phyloP scores from a whole-genome alignment of 2,888 invertebrate species.

The Acrobasis suavella region DNA sequence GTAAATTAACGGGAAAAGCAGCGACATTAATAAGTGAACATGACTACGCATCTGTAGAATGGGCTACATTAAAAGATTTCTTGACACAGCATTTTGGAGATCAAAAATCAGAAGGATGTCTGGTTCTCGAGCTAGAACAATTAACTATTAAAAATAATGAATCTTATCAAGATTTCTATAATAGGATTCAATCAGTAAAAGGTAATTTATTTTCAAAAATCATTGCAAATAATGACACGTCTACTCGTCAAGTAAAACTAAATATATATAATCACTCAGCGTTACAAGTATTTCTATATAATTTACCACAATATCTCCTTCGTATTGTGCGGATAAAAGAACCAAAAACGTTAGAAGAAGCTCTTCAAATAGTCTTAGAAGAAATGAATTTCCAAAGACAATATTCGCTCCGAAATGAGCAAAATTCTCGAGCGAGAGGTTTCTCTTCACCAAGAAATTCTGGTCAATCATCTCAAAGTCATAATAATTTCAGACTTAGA shows the following conservation, averaged over 20 bases:
- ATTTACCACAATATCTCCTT: not conserved
- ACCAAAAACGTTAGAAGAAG: not conserved
- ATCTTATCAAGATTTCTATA: not conserved
- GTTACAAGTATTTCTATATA: constrained; percentile 11
- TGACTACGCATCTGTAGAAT: not conserved
- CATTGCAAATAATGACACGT: too few species aligned
- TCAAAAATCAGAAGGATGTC: not conserved
- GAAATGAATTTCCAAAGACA: not conserved
- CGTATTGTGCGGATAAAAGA: not conserved
- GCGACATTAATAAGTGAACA: not conserved
- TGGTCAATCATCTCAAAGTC: too few species aligned
- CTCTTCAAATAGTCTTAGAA: not conserved
- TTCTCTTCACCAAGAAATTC: not conserved
- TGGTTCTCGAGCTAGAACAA: not conserved
- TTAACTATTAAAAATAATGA: not conserved
- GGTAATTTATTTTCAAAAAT: too few species aligned
- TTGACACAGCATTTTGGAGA: not conserved
- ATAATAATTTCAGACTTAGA: not conserved
- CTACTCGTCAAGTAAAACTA: not conserved
- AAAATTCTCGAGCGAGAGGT: not conserved
- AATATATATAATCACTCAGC: not conserved
- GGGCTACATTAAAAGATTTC: not conserved
- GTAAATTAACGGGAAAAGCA: not conserved
- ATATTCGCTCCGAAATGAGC: not conserved
- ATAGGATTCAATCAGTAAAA: too few species aligned